Conservation (phyloP, 2,113 vertebrate species). For the Pantherophis guttatus region DNA sequence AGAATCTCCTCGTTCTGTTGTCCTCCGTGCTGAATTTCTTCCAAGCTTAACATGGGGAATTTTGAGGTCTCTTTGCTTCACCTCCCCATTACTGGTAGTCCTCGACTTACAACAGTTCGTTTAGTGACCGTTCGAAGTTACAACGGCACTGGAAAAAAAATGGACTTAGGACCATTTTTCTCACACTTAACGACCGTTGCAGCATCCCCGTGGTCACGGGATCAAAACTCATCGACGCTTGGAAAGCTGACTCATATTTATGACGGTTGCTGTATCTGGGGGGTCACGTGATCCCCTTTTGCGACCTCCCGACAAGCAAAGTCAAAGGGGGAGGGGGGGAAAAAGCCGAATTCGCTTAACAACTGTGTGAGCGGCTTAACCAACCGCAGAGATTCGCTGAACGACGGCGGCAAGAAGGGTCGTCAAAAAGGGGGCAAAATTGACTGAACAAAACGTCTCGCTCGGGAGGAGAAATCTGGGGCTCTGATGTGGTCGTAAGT, state of each 20-base stretch:
- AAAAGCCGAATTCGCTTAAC: no score
- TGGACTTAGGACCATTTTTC: no score
- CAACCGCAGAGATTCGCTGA: neutral
- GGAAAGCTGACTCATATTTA: neutral
- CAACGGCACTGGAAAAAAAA: no score
- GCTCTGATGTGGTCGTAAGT: neutral
- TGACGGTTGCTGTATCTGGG: neutral
- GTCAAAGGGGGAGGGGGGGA: neutral
- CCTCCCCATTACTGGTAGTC: neutral
- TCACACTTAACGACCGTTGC: no score
- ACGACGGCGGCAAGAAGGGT: neutral
- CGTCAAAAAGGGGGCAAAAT: no score
- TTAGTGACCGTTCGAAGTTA: neutral
- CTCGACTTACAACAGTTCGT: neutral
- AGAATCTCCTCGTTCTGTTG: neutral
- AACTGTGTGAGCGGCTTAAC: no score
- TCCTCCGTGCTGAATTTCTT: slow-evolving; percentile 9
- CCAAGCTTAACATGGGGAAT: neutral
- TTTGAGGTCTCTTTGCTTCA: neutral
- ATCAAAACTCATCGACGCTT: neutral
- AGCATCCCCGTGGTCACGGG: fast-evolving
- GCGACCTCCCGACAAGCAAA: neutral
- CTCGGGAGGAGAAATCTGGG: no score
- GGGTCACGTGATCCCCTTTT: neutral
- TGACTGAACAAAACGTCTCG: no score